phyloP scores from a whole-genome alignment of 2,797 vertebrate species.

The Crenuchus spilurus region DNA sequence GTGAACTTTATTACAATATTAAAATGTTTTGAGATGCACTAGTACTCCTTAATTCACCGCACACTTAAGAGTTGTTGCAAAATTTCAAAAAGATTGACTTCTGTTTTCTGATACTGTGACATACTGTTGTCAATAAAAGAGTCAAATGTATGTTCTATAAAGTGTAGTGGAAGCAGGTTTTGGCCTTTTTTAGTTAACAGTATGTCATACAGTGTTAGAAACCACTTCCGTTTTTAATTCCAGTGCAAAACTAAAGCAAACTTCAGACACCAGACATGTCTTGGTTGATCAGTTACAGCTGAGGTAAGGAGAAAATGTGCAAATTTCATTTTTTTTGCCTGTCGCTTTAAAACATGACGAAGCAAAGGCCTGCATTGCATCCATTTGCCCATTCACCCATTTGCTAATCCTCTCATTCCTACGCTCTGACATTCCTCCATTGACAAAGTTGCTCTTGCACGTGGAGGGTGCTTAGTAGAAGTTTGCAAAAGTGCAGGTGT shows the following conservation, averaged over 20 bases:
- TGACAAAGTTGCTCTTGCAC: background rate
- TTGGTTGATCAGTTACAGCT: background rate
- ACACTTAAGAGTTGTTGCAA: too few relatives aligned
- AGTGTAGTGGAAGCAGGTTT: too few relatives aligned
- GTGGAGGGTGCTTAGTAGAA: background rate
- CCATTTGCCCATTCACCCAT: background rate
- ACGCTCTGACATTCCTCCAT: background rate
- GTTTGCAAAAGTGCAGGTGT: constrained; percentile 6
- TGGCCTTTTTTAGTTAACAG: background rate
- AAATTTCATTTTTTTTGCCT: background rate
- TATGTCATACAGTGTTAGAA: background rate
- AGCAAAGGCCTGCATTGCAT: background rate
- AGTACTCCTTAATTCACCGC: too few relatives aligned
- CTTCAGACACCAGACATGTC: background rate
- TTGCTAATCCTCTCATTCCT: background rate
- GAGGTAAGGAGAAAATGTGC: background rate
- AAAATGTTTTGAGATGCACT: too few relatives aligned
- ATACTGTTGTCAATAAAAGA: too few relatives aligned
- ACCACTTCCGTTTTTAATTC: background rate
- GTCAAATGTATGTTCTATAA: too few relatives aligned
- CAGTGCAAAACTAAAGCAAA: background rate
- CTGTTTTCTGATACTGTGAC: too few relatives aligned
- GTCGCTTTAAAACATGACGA: background rate
- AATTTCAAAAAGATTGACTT: too few relatives aligned
- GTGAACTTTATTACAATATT: too few relatives aligned